Evolutionary conservation across 92 coral and sea anemone genomes (phyloP), one percentile per base, ranked within the genome.

Genomic region (Siderastrea siderea): DNA sequence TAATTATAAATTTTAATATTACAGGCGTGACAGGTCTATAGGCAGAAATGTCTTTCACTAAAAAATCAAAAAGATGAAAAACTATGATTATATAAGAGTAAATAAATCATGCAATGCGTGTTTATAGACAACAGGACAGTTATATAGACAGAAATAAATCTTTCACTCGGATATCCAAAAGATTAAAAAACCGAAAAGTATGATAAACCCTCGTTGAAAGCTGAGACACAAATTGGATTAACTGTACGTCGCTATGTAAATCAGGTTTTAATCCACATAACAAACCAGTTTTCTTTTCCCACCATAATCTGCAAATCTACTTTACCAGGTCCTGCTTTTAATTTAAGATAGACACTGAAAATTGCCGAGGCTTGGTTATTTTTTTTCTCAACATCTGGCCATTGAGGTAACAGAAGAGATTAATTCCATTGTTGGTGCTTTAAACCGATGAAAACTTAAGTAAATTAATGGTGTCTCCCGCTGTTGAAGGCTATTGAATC

Each of bases 351-450:
- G 70, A 38, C 7, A 66, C 74, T 65, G 46, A 69, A 82, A 68
- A 82, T 46, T 82, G 77, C 86, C 77, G 59, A 26, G 54, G 64
- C 6, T 55, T 44, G 45, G 55, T 7, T 69, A 49, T 55, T 6
- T 70, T 47, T 16, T 46, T 16, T 7, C 54, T 12, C 78, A 14
- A 15, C 81, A 48, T 73, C 81, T 60, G 79, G 81, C 53, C 87
- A 73, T 84, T 84, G 87, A 60, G 73, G 78, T 84, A 84, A 84
- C 47, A 26, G 80, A 65, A 55, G 62, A 47, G 81, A 84, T 84
- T 60, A 84, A 52, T 48, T 2, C 80, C 81, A 84, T 73, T 84
- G 57, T 74, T 74, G 47, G 17, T 81, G 11, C 49, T 38, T 84
- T 84, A 84, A 84, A 49, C 62, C 71, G 87, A 61, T 74, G 87